Conservation (phyloP, 1,140 invertebrate species). For the Solen grandis region DNA sequence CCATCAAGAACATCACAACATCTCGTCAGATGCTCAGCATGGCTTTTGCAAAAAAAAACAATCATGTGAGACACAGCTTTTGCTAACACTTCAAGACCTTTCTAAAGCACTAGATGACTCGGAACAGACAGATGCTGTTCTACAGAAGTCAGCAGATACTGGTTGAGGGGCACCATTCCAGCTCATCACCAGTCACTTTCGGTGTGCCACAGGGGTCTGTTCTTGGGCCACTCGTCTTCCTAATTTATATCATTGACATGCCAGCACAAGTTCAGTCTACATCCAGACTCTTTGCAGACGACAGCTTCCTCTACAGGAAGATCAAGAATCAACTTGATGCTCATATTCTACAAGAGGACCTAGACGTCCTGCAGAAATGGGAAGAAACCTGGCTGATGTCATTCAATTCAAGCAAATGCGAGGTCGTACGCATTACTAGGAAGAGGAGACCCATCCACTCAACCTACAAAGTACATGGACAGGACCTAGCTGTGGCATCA, state of each 20-base stretch:
- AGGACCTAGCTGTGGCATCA: neutral
- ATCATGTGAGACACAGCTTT: constrained; percentile 30
- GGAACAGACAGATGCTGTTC: constrained; percentile 45
- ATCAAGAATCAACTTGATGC: too few relatives aligned
- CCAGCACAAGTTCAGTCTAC: too few relatives aligned
- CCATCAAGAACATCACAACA: constrained; percentile 35
- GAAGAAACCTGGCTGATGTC: constrained; percentile 17
- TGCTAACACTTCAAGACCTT: constrained; percentile 30
- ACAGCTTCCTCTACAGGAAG: too few relatives aligned
- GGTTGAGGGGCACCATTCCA: constrained; percentile 44
- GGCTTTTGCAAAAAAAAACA: constrained; percentile 43
- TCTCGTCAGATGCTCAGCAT: constrained; percentile 33
- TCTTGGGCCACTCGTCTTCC: constrained; percentile 39
- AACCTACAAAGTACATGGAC: neutral
- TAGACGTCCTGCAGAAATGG: constrained; percentile 42
- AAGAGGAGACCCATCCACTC: constrained; percentile 13
- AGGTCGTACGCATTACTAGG: neutral
- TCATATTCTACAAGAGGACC: constrained; percentile 21
- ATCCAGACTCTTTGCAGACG: too few relatives aligned
- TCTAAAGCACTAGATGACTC: constrained; percentile 41
- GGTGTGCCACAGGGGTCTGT: constrained; percentile 55
- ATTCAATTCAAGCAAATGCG: constrained; percentile 15
- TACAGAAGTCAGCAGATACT: constrained; percentile 38
- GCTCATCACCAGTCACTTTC: neutral
- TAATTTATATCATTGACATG: too few relatives aligned